Evolutionary conservation across 1,140 invertebrate genomes (phyloP).

Genomic region (Atta cephalotes): DNA sequence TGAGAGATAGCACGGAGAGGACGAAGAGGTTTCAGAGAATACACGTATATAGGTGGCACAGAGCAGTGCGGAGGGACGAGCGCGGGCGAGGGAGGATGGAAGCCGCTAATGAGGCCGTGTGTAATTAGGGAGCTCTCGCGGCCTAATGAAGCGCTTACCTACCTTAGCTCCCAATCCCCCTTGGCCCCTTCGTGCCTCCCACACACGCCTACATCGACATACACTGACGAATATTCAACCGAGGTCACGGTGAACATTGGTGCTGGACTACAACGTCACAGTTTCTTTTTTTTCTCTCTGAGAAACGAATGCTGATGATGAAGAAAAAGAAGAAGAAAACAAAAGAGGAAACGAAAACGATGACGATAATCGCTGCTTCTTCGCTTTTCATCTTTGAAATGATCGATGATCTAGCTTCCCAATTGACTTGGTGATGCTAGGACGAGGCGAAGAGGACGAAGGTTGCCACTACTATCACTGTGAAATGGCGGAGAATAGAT

Average conservation of each 20-base stretch:
- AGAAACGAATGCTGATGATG: slow-evolving; percentile 14
- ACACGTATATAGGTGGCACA: slow-evolving; percentile 75
- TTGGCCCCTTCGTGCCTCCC: slow-evolving; percentile 65
- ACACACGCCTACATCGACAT: slow-evolving; percentile 63
- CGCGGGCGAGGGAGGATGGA: slow-evolving; percentile 73
- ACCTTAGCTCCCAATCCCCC: slow-evolving; percentile 81
- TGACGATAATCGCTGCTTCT: slow-evolving; percentile 72
- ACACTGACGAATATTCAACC: slow-evolving; percentile 62
- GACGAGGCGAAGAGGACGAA: slow-evolving; percentile 52
- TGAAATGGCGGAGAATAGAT: slow-evolving; percentile 72
- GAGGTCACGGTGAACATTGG: slow-evolving; percentile 58
- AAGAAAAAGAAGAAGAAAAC: not conserved
- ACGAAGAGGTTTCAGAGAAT: slow-evolving; percentile 68
- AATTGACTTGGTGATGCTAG: slow-evolving; percentile 44
- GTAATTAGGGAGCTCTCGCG: slow-evolving; percentile 87
- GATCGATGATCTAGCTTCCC: slow-evolving; percentile 81
- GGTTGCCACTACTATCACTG: not conserved
- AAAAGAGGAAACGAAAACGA: slow-evolving; percentile 15
- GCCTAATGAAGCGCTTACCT: slow-evolving; percentile 86
- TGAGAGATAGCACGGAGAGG: slow-evolving; percentile 69
- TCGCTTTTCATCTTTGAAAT: slow-evolving; percentile 79
- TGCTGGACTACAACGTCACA: slow-evolving; percentile 65
- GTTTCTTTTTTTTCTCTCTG: slow-evolving; percentile 74
- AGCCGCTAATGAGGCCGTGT: slow-evolving; percentile 86
- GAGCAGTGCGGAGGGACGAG: slow-evolving; percentile 68